Evolutionary conservation across 2,888 invertebrate species (phyloP), one percentile per base, ranked within the genome.

Genomic region (Nemapogon koenigi): DNA sequence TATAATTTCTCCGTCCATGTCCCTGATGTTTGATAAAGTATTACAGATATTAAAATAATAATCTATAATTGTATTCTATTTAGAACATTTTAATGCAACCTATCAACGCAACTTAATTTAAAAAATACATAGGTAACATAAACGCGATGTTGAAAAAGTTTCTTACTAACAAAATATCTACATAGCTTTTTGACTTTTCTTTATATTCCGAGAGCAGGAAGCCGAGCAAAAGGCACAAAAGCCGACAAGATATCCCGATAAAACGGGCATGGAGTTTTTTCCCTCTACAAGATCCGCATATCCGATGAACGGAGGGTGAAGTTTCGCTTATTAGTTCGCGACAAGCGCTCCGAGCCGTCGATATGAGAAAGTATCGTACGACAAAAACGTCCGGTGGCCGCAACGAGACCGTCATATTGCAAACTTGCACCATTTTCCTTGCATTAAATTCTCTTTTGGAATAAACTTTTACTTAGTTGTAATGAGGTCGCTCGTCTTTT

Each of bases 291-390:
- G 64, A 62, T 59, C 54, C 64, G 71, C 69, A 76, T 76, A 70
- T 65, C 62, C 57, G 70, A 75, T 68, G 67, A 72, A 65, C 58
- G 57, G 52, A 59, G 61, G 66, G 52, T 58, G 49, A 75, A 76
- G 65, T 76, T 76, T 68, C 56, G 55, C 59, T 72, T 78, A 76
- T 78, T 75, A 76, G 66, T 75, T 72, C 52, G 54, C 56, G 61
- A 49, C 47, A 19, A 27, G 35, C 15, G 13, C 35, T 16, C 18
- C n/a, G 10, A 35, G 26, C 16, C 26, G 45, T 49, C 62, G 63
- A 68, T 69, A 75, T 71, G 70, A 73, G 70, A 71, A 71, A 70
- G 60, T 62, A 62, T 55, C 49, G 52, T n/a, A 55, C 53, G 58
- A 65, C 75, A 76, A 76, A 76, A 78, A 76, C 59, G 62, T 52